phyloP scores from a whole-genome alignment of 2,113 vertebrate genomes.

The Serilophus lunatus region DNA sequence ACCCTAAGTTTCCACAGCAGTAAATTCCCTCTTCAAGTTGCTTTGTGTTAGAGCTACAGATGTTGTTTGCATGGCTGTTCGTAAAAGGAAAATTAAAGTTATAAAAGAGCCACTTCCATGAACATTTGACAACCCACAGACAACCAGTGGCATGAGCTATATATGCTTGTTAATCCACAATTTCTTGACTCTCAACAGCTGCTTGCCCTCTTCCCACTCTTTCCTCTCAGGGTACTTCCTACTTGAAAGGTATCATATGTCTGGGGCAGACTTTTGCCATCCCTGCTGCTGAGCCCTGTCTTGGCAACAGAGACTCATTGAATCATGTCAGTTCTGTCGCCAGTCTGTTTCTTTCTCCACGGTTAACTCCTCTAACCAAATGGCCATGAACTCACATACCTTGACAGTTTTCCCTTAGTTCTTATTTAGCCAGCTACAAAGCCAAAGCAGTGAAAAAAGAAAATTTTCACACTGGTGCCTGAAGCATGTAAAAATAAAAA shows the following conservation, averaged over 20 bases:
- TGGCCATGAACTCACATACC: neutral
- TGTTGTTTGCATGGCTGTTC: neutral
- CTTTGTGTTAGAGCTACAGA: neutral
- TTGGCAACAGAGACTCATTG: neutral
- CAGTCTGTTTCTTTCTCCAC: neutral
- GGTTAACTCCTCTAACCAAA: neutral
- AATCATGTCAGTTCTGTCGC: neutral
- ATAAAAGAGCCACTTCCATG: neutral
- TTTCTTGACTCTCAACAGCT: neutral
- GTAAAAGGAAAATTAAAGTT: neutral
- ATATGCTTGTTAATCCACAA: neutral
- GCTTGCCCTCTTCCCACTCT: neutral
- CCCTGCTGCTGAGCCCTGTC: neutral
- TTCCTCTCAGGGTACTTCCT: neutral
- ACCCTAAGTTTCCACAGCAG: neutral
- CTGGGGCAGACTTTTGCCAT: neutral
- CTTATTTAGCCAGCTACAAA: neutral
- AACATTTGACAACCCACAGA: neutral
- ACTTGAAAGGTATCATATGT: neutral
- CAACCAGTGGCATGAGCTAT: neutral
- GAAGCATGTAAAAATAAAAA: neutral
- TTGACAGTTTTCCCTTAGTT: neutral
- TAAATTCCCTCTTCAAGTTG: neutral
- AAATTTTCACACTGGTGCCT: neutral
- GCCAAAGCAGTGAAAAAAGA: neutral